phyloP scores from a whole-genome alignment of 2,113 vertebrate genomes.

The Marcusenius ussheri region DNA sequence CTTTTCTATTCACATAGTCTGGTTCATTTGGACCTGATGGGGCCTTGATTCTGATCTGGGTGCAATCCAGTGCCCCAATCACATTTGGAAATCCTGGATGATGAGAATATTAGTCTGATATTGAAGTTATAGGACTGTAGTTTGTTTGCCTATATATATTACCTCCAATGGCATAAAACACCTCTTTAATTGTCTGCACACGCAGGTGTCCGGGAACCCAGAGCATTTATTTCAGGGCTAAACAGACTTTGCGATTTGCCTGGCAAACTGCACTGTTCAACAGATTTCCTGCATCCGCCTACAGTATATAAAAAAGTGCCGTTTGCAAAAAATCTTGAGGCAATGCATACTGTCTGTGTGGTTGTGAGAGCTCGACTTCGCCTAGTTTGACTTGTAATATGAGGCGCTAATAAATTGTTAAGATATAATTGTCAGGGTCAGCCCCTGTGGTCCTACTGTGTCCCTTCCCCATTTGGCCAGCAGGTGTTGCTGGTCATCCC shows the following conservation, averaged over 20 bases:
- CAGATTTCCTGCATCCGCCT: too few relatives aligned
- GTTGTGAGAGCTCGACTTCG: neutral
- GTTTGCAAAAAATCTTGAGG: constrained; percentile 10
- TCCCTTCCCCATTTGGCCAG: too few relatives aligned
- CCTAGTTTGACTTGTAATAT: too few relatives aligned
- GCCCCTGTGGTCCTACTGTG: too few relatives aligned
- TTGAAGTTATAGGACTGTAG: neutral
- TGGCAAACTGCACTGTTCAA: too few relatives aligned
- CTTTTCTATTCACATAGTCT: neutral
- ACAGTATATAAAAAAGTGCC: neutral
- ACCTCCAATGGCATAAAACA: neutral
- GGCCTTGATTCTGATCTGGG: constrained; percentile 12
- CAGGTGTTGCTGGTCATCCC: too few relatives aligned
- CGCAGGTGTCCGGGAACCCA: too few relatives aligned
- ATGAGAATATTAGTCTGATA: constrained; percentile 10
- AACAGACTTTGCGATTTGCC: too few relatives aligned
- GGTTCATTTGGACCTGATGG: neutral
- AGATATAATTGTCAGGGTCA: too few relatives aligned
- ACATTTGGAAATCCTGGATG: constrained; percentile 17
- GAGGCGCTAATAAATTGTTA: too few relatives aligned
- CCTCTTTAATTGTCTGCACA: neutral
- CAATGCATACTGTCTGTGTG: neutral
- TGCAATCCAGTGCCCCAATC: constrained; percentile 20
- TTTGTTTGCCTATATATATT: neutral
- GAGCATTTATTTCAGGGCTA: neutral